Percentiles rank a stretch among this genome's conserved stretches.
phyloP scores from a whole-genome alignment of 2,888 invertebrate species.

The Ctenicera cuprea region DNA sequence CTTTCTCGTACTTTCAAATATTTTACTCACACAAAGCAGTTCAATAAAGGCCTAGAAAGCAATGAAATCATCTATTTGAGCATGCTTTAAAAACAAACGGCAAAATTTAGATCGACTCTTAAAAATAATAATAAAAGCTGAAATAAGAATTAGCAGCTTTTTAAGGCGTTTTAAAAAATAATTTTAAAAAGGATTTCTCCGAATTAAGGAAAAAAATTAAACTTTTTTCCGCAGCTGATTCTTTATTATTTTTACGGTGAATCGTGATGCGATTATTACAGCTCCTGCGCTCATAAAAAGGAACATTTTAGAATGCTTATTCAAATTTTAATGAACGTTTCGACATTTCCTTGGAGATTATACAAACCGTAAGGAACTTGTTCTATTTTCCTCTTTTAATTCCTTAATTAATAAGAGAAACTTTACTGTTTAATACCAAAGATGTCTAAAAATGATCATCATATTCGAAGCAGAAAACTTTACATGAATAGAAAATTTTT shows the following conservation, averaged over 20 bases:
- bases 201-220: not conserved
- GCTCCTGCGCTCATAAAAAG: not conserved
- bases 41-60: not conserved
- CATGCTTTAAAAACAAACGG: not conserved
- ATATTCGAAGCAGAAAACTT: no score
- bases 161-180: not conserved
- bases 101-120: not conserved
- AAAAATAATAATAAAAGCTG: conserved; percentile 3
- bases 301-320: not conserved
- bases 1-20: conserved; percentile 3
- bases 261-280: conserved; percentile 14
- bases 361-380: no score
- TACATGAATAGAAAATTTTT: no score
- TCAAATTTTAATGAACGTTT: conserved; percentile 1
- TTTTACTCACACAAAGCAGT: conserved; percentile 5
- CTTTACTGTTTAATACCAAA: no score
- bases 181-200: not conserved
- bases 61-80: not conserved
- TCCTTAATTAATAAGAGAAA: no score
- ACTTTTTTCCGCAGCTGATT: conserved; percentile 5
- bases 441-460: no score
- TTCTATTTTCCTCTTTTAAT: no score
- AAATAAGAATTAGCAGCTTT: not conserved
- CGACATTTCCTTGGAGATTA: not conserved
- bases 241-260: conserved; percentile 10